phyloP scores from a whole-genome alignment of 2,888 invertebrate species.

The Augochlorella aurata region DNA sequence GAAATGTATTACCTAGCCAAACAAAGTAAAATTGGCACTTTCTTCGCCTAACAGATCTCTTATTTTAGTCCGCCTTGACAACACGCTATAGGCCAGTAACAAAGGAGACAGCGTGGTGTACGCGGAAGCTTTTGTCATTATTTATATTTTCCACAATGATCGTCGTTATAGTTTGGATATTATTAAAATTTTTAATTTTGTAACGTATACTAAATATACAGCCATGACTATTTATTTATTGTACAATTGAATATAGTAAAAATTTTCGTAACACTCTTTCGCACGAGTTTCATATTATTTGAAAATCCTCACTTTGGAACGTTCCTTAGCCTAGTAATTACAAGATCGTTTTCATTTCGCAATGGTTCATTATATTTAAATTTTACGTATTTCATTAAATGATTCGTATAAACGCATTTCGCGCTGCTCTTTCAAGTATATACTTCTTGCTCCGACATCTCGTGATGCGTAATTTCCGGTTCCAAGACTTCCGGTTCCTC shows the following conservation, averaged over 20 bases:
- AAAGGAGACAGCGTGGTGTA: conserved; percentile 66
- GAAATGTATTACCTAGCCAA: background rate
- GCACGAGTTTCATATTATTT: background rate
- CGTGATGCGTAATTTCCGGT: conserved; percentile 14
- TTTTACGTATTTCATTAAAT: conserved; percentile 44
- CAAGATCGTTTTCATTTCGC: background rate
- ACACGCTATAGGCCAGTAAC: conserved; percentile 69
- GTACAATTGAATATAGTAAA: background rate
- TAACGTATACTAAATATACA: conserved; percentile 16
- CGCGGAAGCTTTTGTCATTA: conserved; percentile 45
- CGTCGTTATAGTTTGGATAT: conserved; percentile 56
- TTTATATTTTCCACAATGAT: conserved; percentile 58
- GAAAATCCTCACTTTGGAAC: background rate
- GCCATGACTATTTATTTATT: conserved; percentile 11
- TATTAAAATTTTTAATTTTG: conserved; percentile 46
- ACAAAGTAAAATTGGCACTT: background rate
- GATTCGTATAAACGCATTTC: conserved; percentile 33
- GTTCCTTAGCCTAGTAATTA: background rate
- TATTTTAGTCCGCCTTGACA: conserved; percentile 70
- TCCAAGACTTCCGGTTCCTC: conserved; percentile 10
- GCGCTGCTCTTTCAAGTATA: conserved; percentile 31
- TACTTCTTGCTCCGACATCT: conserved; percentile 30
- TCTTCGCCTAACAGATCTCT: background rate
- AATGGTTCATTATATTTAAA: conserved; percentile 29
- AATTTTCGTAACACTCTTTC: background rate